A percentile compares a stretch with the other conserved stretches of the same genome.
Evolutionary conservation across 2,888 invertebrate species (phyloP).

Genomic region (Eutolmus rufibarbis): DNA sequence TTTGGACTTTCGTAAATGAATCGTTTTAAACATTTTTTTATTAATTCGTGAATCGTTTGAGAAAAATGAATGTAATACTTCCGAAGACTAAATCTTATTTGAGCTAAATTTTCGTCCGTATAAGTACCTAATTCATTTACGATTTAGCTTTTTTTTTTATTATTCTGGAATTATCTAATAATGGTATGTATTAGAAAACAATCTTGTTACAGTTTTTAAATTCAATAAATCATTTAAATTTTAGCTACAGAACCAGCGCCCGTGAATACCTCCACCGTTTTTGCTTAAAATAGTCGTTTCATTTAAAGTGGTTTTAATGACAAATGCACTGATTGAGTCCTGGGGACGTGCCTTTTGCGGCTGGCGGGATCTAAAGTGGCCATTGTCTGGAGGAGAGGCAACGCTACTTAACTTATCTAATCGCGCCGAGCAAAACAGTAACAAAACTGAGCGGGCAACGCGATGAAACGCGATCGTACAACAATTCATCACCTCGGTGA

Average conservation of each 20-base stretch:
- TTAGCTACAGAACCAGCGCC: neutral
- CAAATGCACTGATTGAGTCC: neutral
- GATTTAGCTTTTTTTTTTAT: no score
- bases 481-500: conserved; percentile 28
- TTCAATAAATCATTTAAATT: neutral
- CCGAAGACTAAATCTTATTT: no score
- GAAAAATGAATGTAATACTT: no score
- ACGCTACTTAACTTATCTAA: conserved; percentile 13
- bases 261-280: neutral
- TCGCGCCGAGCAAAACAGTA: conserved; percentile 30
- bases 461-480: conserved; percentile 10
- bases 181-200: neutral
- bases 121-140: no score
- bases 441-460: conserved; percentile 26
- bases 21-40: no score
- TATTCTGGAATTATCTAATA: no score
- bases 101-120: no score
- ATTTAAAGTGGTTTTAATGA: neutral
- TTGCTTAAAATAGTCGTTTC: neutral
- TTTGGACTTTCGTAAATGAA: no score
- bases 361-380: neutral
- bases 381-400: neutral
- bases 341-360: neutral
- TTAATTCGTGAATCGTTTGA: no score
- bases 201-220: neutral